Evolutionary conservation across 2,797 vertebrate species (phyloP), one percentile per base, ranked within the genome.

Genomic region (Botia almorhae): DNA sequence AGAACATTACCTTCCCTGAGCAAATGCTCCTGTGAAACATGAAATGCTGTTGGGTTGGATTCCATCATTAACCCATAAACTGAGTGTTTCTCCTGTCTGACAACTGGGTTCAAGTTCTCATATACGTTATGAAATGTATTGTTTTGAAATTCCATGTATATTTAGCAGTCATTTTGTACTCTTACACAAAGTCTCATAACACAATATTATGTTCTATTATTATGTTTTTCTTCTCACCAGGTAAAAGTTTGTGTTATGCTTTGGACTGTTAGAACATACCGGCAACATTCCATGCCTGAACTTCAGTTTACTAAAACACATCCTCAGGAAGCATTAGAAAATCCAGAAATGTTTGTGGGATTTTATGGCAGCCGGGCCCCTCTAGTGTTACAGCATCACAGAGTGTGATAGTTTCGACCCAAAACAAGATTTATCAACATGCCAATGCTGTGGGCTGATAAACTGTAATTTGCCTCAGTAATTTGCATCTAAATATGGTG

Each of bases 1-100:
- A 78, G 50, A 70, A 78, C 85, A 39, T 63, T 23, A 50, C 23
- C 10, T 7, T 74, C 78, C 74, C 19, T 11, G 50, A 80, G 50
- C 51, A 55, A 72, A 77, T 26, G 61, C 12, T 14, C 8, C 16
- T 7, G 50, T 36, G 23, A 26, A 61, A 19, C n/a, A 0, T 53
- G 69, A 71, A 83, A 83, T 85, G 84, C 53, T 14, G 82, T 43
- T 43, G 4, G 17, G 48, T 69, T 48, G 39, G 75, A 84, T 85
- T 83, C 82, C 64, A 74, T 58, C 76, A 14, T 8, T 64, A 36
- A n/a, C 19, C 56, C 13, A 70, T 39, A 0, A 26, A 39, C 46
- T n/a, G n/a, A n/a, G 64, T 26, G 50, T 58, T 7, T 21, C 29
- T 39, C 29, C 58, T 17, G 72, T 46, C 23, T 19, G 19, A 14